These are phyloP conservation scores for Acrocephalus scirpaceus DNA, from an alignment of 2,797 vertebrate genomes.

Conservation along the genomic window DNA sequence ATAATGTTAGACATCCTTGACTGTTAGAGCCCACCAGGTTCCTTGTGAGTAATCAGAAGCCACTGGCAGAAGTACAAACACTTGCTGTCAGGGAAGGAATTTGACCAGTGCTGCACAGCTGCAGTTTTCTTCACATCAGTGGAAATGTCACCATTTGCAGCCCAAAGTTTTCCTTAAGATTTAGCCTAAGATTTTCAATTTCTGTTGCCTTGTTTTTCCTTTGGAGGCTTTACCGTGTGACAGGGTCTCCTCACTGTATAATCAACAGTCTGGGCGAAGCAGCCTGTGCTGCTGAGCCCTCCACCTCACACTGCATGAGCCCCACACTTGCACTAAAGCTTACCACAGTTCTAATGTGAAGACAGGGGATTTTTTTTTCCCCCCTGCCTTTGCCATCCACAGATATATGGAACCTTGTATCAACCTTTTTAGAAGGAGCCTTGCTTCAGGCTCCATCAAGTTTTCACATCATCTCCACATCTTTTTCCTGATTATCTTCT, in stretches of 20 bases:
- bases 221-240: neutral
- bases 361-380: fast-evolving
- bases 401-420: neutral
- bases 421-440: neutral
- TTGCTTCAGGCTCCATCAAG: neutral
- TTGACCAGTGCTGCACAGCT: neutral
- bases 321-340: neutral
- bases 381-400: neutral
- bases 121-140: neutral
- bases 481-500: neutral
- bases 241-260: neutral
- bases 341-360: neutral
- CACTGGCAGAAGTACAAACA: neutral
- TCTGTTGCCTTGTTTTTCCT: neutral
- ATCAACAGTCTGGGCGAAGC: neutral
- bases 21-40: neutral
- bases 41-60: neutral
- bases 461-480: neutral
- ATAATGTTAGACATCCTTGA: neutral
- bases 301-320: neutral
- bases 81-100: neutral
- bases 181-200: neutral
- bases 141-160: neutral
- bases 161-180: neutral
- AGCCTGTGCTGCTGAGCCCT: neutral